phyloP scores from a whole-genome alignment of 1,140 invertebrate genomes.

The Trichoplusia ni region DNA sequence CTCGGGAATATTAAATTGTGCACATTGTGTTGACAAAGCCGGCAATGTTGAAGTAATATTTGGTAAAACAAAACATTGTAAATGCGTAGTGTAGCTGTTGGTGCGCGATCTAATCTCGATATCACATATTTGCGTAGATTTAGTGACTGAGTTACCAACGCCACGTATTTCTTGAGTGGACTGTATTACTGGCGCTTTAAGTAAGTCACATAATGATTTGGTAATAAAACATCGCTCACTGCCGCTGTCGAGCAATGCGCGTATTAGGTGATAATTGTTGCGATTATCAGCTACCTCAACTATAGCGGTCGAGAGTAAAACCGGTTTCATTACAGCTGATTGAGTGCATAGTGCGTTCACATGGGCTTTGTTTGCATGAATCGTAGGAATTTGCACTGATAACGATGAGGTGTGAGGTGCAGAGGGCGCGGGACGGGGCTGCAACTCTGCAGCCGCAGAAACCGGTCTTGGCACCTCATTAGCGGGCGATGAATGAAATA shows the following conservation, averaged over 20 bases:
- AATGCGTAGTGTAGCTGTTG: no score
- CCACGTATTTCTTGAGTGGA: slow-evolving; percentile 40
- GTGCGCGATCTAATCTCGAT: slow-evolving; percentile 32
- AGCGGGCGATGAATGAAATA: slow-evolving; percentile 1
- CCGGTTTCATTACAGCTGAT: slow-evolving; percentile 20
- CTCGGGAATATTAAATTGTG: no score
- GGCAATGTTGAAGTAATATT: no score
- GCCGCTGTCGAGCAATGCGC: slow-evolving; percentile 39
- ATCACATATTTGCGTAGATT: slow-evolving; percentile 35
- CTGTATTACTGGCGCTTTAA: slow-evolving; percentile 39
- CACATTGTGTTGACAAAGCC: no score
- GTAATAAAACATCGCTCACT: slow-evolving; percentile 42
- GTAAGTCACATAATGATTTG: slow-evolving; percentile 36
- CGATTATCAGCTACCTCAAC: slow-evolving; percentile 33
- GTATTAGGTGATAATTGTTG: slow-evolving; percentile 31
- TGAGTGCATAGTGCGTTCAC: slow-evolving; percentile 23
- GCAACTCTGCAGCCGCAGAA: background rate
- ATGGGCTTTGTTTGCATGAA: background rate
- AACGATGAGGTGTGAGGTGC: background rate
- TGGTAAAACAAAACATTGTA: no score
- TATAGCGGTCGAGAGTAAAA: slow-evolving; percentile 43
- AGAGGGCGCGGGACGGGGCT: background rate
- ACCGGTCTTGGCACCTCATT: background rate
- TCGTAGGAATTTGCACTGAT: background rate
- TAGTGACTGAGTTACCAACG: slow-evolving; percentile 37